Evolutionary conservation across 1,140 invertebrate genomes (phyloP).

Genomic region (Capitella teleta): DNA sequence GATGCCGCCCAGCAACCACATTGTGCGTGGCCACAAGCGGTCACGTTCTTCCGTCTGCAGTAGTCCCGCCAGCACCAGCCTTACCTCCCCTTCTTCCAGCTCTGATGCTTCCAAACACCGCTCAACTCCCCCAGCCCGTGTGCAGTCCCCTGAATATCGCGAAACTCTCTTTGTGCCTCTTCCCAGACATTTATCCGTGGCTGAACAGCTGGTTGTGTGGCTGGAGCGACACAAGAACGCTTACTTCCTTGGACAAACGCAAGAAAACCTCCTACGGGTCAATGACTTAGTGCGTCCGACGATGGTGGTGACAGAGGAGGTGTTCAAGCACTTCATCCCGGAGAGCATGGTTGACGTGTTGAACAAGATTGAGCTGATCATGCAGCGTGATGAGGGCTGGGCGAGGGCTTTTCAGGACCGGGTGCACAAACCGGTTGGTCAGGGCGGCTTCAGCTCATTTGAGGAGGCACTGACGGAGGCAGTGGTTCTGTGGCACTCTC

Average conservation of each 20-base stretch:
- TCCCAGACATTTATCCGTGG: conserved; percentile 1
- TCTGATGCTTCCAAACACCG: background rate
- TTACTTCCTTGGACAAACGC: conserved; percentile 12
- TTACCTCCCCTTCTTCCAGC: background rate
- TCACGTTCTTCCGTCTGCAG: too few species aligned
- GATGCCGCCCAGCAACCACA: too few species aligned
- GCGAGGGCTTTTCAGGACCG: conserved; percentile 2
- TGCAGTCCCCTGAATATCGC: background rate
- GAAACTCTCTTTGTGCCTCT: conserved; percentile 4
- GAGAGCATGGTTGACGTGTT: conserved; percentile 10
- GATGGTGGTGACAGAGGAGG: conserved; percentile 12
- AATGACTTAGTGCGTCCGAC: conserved; percentile 9
- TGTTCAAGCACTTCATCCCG: conserved; percentile 11
- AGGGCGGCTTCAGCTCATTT: conserved; percentile 6
- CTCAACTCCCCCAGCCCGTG: background rate
- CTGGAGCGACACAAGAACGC: conserved; percentile 12
- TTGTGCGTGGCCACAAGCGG: too few species aligned
- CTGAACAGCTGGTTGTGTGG: conserved; percentile 7
- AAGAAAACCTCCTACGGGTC: conserved; percentile 4
- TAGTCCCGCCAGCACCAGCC: background rate
- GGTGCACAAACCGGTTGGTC: background rate
- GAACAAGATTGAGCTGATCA: conserved; percentile 4
- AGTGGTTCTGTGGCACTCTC: conserved; percentile 6
- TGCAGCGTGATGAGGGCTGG: background rate
- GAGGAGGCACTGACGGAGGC: conserved; percentile 10